These are phyloP conservation scores for Microdon myrmicae DNA, from an alignment of 2,888 invertebrate genomes.

Conservation along the genomic window DNA sequence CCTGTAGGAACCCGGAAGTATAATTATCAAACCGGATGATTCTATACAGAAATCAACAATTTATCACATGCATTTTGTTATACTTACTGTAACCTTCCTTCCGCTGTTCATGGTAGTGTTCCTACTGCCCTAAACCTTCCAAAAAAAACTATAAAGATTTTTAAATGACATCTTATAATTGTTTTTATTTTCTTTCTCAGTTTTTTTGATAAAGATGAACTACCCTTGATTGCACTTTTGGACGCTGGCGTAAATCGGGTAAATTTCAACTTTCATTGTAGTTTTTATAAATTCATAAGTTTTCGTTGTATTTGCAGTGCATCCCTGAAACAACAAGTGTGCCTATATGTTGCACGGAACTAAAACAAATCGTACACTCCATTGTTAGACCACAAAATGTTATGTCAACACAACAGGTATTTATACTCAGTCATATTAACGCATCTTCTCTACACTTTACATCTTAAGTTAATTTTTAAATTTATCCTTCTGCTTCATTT, in stretches of 20 bases:
- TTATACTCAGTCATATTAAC: slow-evolving; percentile 15
- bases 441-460: no score
- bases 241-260: slow-evolving; percentile 91
- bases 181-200: slow-evolving; percentile 73
- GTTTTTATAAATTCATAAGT: neutral
- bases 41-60: no score
- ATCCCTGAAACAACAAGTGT: slow-evolving; percentile 75
- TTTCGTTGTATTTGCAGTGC: slow-evolving; percentile 68
- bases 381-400: slow-evolving; percentile 82
- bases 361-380: slow-evolving; percentile 82
- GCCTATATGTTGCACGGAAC: slow-evolving; percentile 73
- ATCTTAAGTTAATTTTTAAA: no score
- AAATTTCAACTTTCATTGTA: slow-evolving; percentile 64
- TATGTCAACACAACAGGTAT: slow-evolving; percentile 73
- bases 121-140: no score
- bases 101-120: no score
- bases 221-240: slow-evolving; percentile 78
- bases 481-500: no score
- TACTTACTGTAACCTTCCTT: no score
- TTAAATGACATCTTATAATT: neutral
- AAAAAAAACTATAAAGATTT: neutral
- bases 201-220: slow-evolving; percentile 85
- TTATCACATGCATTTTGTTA: no score
- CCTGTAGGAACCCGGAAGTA: no score
- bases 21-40: no score